These are phyloP conservation scores for Schizopygopsis pylzovi DNA, from an alignment of 2,797 vertebrate genomes.

Conservation along the genomic window DNA sequence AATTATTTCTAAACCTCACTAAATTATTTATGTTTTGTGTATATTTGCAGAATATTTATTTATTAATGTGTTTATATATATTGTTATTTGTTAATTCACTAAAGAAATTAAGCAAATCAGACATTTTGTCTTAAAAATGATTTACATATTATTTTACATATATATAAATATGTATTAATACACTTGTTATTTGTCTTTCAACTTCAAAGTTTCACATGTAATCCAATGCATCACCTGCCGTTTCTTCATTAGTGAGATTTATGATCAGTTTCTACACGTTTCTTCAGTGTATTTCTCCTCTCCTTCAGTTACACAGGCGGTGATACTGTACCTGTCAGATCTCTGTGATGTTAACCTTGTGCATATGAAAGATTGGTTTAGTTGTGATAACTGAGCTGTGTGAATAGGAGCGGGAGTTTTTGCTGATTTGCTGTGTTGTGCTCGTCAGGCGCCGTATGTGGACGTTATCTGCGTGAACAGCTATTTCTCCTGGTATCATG, in stretches of 20 bases:
- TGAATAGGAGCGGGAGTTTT: not conserved
- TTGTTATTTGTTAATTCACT: too few species aligned
- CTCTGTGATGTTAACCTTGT: too few species aligned
- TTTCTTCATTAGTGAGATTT: not conserved
- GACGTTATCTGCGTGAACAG: slow-evolving; percentile 96
- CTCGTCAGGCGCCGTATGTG: slow-evolving; percentile 86
- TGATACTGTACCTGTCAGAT: not conserved
- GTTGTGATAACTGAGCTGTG: not conserved
- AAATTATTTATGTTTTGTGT: too few species aligned
- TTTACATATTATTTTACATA: too few species aligned
- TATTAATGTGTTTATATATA: too few species aligned
- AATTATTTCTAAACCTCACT: too few species aligned
- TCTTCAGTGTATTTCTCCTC: not conserved
- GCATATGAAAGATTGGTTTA: not conserved
- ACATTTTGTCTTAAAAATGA: too few species aligned
- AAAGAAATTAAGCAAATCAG: not conserved
- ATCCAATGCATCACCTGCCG: not conserved
- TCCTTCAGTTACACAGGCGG: not conserved
- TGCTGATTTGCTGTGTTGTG: not conserved
- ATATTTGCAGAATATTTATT: too few species aligned
- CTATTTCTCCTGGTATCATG: slow-evolving; percentile 96
- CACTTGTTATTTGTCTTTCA: not conserved
- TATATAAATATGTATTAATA: not conserved
- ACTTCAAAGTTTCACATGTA: not conserved
- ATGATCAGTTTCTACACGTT: not conserved